These are phyloP conservation scores for Acanthococcus lagerstroemiae DNA, from an alignment of 2,888 invertebrate species.

Conservation along the genomic window DNA sequence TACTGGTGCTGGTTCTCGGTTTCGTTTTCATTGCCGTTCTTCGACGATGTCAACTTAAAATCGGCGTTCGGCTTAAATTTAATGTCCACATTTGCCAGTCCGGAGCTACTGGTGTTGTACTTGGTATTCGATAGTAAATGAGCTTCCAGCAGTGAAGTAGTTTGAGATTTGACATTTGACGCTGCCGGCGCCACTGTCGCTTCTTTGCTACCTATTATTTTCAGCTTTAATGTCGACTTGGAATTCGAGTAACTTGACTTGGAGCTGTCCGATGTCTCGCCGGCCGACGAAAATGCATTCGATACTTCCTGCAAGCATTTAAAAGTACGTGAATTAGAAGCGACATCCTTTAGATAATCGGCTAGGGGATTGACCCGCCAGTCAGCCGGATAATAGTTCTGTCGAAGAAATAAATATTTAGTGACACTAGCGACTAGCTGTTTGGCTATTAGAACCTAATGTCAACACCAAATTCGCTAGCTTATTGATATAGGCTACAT, in stretches of 20 bases:
- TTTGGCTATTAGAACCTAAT: too few species aligned
- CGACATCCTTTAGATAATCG: too few species aligned
- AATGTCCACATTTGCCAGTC: background rate
- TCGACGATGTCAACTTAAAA: too few species aligned
- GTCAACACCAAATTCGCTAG: too few species aligned
- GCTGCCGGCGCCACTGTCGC: too few species aligned
- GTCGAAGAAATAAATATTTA: too few species aligned
- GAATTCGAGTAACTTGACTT: constrained; percentile 10
- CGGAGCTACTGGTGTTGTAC: constrained; percentile 7
- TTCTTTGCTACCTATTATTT: constrained; percentile 2
- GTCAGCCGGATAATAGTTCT: too few species aligned
- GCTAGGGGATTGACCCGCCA: too few species aligned
- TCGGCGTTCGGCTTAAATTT: too few species aligned
- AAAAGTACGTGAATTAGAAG: too few species aligned
- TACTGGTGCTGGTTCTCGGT: background rate
- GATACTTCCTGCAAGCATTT: constrained; percentile 24
- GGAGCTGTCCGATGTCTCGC: background rate
- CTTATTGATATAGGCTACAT: too few species aligned
- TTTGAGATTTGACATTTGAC: background rate
- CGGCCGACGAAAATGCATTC: constrained; percentile 5
- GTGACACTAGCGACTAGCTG: too few species aligned
- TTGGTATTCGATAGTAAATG: constrained; percentile 27
- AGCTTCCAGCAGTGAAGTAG: constrained; percentile 17
- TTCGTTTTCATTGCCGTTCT: constrained; percentile 7
- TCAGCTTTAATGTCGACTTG: constrained; percentile 11